Evolutionary conservation across 2,113 vertebrate genomes (phyloP).

Genomic region (Dasyurus viverrinus): DNA sequence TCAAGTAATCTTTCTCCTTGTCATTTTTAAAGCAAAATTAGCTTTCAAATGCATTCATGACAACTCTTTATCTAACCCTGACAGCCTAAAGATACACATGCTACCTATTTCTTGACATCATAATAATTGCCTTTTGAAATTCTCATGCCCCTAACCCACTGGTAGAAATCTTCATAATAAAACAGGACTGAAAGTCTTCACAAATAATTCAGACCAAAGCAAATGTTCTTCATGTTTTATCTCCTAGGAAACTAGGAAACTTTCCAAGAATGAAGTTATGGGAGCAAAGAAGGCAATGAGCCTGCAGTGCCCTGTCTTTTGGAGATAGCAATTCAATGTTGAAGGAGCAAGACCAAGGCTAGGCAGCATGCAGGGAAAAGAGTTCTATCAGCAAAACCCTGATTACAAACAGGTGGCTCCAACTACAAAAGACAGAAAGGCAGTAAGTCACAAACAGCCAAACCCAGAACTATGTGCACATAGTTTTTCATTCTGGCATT

Average conservation of each 20-base stretch:
- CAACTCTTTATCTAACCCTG: constrained; percentile 2
- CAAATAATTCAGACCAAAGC: constrained; percentile 78
- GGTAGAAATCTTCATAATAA: constrained; percentile 82
- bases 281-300: constrained; percentile 68
- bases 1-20: background rate
- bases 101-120: constrained; percentile 58
- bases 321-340: constrained; percentile 84
- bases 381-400: constrained; percentile 53
- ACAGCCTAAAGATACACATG: constrained; percentile 23
- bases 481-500: constrained; percentile 65
- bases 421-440: constrained; percentile 60
- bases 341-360: constrained; percentile 82
- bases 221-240: constrained; percentile 81
- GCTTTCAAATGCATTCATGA: constrained; percentile 53
- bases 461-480: constrained; percentile 49
- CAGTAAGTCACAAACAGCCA: background rate
- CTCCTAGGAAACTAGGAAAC: constrained; percentile 87
- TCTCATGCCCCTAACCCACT: constrained; percentile 83
- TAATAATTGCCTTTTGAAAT: constrained; percentile 75
- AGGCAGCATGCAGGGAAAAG: constrained; percentile 59
- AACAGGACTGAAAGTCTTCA: constrained; percentile 79
- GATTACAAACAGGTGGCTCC: constrained; percentile 77
- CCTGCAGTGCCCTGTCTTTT: constrained; percentile 76
- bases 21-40: constrained; percentile 9
- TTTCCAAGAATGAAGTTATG: constrained; percentile 85